A percentile compares a stretch with the other conserved stretches of the same genome.
Conservation (phyloP, 2,888 invertebrate genomes). For the Diplolepis rosae region DNA sequence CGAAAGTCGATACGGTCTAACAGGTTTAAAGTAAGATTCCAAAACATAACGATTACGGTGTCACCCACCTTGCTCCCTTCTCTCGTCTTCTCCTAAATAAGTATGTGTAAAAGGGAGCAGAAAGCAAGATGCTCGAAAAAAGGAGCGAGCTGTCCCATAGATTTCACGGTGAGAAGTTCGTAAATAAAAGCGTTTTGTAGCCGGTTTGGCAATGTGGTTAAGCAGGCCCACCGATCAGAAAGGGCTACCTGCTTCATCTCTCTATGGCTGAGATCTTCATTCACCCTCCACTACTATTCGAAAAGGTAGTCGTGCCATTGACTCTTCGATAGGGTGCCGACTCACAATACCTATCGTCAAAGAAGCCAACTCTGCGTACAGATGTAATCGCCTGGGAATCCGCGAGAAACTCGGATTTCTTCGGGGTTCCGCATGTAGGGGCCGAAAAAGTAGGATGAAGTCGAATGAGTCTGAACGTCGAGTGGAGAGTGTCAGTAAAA, state of each 20-base stretch:
- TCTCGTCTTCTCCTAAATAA: neutral
- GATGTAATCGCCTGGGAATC: constrained; percentile 72
- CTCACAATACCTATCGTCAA: constrained; percentile 46
- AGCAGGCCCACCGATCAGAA: constrained; percentile 58
- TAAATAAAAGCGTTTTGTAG: constrained; percentile 66
- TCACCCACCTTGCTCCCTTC: neutral
- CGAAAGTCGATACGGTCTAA: constrained; percentile 46
- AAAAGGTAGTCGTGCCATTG: constrained; percentile 48
- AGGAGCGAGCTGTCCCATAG: constrained; percentile 37
- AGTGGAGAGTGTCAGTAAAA: constrained; percentile 38
- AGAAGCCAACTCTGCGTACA: constrained; percentile 51
- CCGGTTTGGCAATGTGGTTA: constrained; percentile 64
- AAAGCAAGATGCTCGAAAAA: constrained; percentile 40
- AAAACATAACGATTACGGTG: constrained; percentile 31
- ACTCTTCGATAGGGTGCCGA: constrained; percentile 42
- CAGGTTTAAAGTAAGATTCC: constrained; percentile 27
- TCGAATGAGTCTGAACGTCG: constrained; percentile 32
- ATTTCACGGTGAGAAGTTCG: constrained; percentile 39
- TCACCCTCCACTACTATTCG: constrained; percentile 41
- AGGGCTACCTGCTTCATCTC: constrained; percentile 57
- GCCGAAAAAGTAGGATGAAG: constrained; percentile 29
- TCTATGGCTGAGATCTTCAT: constrained; percentile 61
- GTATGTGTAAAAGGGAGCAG: constrained; percentile 19
- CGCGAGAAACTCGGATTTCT: constrained; percentile 56
- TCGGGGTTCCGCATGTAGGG: constrained; percentile 33